Evolutionary conservation across 2,888 invertebrate genomes (phyloP), one percentile per base, ranked within the genome.

Genomic region (Drosophila paucipuncta): DNA sequence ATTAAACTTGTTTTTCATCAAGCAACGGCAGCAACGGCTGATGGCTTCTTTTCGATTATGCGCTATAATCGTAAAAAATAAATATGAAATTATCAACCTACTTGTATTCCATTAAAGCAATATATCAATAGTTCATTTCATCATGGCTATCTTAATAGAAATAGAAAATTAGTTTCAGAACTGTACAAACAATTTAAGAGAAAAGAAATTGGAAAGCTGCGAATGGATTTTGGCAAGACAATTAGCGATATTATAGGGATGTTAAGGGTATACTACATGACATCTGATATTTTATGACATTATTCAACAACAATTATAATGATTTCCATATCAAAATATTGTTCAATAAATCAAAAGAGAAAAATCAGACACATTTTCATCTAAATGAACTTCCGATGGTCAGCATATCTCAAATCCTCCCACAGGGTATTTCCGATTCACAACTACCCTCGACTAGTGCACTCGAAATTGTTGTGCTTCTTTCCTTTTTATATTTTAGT

Each of bases 1-100:
- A 82, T 82, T 75, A 85, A 89, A 85, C 59, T 66, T 80, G 76
- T 75, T 69, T 67, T 65, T 74, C 79, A 72, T 76, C 70, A 62
- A n/a, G 35, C 22, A n/a, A n/a, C 39, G 22, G 18, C 58, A 41
- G 16, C 33, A 41, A 1, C 31, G 33, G 18, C n/a, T 22, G 52
- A 30, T 52, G 22, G 11, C 39, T 33, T 35, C n/a, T 47, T 37
- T 54, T 41, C 9, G 47, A 47, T 50, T 54, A 18, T 60, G 53
- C 58, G 28, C 30, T 13, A 47, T 63, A 52, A 62, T 62, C 35
- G 55, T 25, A 43, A 57, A 52, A 25, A 33, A 49, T 30, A 33
- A 39, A 13, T 9, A 7, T 7, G 10, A 58, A 16, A 22, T 47
- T 30, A 18, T 11, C 22, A 41, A 58, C 0, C n/a, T 11, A 16